Evolutionary conservation across 2,113 vertebrate genomes (phyloP), one percentile per base, ranked within the genome.

Genomic region (Polypterus bichir): DNA sequence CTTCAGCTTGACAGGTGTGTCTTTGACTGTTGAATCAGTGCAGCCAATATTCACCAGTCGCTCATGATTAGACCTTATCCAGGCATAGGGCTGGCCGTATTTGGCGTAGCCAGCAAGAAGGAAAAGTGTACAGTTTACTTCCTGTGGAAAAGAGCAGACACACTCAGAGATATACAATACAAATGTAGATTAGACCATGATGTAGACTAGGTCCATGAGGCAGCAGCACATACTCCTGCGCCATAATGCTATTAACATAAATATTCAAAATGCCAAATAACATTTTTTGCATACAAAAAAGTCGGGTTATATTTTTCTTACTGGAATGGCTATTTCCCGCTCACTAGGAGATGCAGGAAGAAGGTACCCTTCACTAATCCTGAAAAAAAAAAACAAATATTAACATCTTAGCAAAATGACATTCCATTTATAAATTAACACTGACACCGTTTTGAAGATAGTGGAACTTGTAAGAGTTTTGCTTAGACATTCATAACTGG

Each of bases 261-360:
- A 27, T 27, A 27, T 27, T 27, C 2, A 27, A 27, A 27, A 27
- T 27, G 27, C 27, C 27, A 27, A 27, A 27, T 27, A 27, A 27
- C 27, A 27, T 27, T 27, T n/a, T n/a, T 27, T 27, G 27, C 27
- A 27, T 27, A 27, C 27, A 27, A 27, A 27, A 2, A 27, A 27
- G 1, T 27, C 2, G 27, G 27, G 27, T 27, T 27, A 27, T 27
- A 27, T 27, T 27, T 27, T 27, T 27, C 83, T 83, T 67, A 88
- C 87, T 44, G 86, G 86, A 46, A 85, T 77, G 6, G 83, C 86
- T 6, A 86, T 85, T 70, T 89, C 86, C 61, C 73, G 62, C 52
- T 89, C 87, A 64, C 86, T 87, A 59, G 86, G 87, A 6, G 87
- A 89, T 0, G 85, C 86, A 61, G 87, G 87, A 52, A 87, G 84